Evolutionary conservation across 2,888 invertebrate species (phyloP).

Genomic region (Latrodectus elegans): DNA sequence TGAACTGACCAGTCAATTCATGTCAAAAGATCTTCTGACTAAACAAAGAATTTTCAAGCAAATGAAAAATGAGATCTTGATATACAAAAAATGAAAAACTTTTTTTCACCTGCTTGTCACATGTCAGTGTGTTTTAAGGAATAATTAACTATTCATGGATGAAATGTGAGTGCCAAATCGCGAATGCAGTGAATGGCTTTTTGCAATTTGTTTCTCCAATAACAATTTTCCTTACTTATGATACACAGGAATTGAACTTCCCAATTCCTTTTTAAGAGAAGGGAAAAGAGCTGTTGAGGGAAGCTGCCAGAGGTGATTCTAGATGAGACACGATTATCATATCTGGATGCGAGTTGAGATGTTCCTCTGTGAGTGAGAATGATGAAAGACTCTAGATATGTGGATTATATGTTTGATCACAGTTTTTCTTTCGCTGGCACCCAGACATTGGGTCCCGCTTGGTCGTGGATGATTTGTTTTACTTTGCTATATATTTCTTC

Average conservation of each 20-base stretch:
- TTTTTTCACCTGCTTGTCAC: neutral
- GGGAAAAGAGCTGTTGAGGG: conserved; percentile 19
- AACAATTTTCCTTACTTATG: too few species aligned
- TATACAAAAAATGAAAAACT: neutral
- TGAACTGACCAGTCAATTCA: neutral
- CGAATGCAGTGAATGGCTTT: too few species aligned
- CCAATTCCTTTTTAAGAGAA: too few species aligned
- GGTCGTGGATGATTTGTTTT: conserved; percentile 94
- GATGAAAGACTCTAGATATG: conserved; percentile 62
- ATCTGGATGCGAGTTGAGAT: conserved; percentile 5
- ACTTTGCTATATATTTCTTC: conserved; percentile 97
- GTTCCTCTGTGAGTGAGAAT: conserved; percentile 16
- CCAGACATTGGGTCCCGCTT: conserved; percentile 97
- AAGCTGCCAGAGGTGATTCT: conserved; percentile 39
- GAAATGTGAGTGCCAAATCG: too few species aligned
- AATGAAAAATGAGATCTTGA: conserved; percentile 1
- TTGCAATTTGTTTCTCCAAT: too few species aligned
- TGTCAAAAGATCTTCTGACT: neutral
- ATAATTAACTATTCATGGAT: too few species aligned
- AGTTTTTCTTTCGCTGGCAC: conserved; percentile 90
- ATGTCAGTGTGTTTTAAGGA: too few species aligned
- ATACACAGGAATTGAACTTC: too few species aligned
- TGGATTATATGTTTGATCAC: conserved; percentile 50
- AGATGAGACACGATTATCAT: neutral
- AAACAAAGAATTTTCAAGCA: neutral